Evolutionary conservation across 1,140 invertebrate genomes (phyloP).

Genomic region (Pogonomyrmex barbatus): DNA sequence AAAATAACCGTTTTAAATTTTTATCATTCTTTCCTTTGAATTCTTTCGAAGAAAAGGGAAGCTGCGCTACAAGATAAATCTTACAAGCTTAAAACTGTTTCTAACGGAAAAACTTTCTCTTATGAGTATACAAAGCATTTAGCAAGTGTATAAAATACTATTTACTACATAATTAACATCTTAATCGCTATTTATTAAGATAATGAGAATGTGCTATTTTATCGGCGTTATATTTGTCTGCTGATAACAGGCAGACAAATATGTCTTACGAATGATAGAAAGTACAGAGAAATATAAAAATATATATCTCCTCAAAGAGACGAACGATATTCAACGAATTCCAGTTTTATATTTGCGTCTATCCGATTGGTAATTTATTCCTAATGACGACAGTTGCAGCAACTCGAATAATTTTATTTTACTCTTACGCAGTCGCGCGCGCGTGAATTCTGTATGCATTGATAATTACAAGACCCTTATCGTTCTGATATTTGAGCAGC

Average conservation of each 20-base stretch:
- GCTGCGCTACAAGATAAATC: not conserved
- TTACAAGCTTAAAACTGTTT: not conserved
- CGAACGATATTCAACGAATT: not conserved
- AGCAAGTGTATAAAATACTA: not conserved
- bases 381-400: not conserved
- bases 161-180: slow-evolving; percentile 14
- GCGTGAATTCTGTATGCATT: slow-evolving; percentile 41
- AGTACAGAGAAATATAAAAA: not conserved
- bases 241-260: slow-evolving; percentile 11
- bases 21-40: not conserved
- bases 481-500: slow-evolving; percentile 60
- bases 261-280: not conserved
- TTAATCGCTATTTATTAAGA: slow-evolving; percentile 22
- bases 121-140: not conserved
- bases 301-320: not conserved
- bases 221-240: not conserved
- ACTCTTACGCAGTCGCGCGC: not conserved
- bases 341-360: not conserved
- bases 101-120: not conserved
- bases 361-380: slow-evolving; percentile 17
- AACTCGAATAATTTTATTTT: slow-evolving; percentile 39
- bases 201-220: slow-evolving; percentile 18
- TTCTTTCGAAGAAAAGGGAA: not conserved
- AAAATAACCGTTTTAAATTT: not conserved
- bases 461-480: slow-evolving; percentile 59